Percentiles rank a stretch among this genome's conserved stretches.
phyloP scores from a whole-genome alignment of 2,888 invertebrate species.

The Polymixis lichenea region DNA sequence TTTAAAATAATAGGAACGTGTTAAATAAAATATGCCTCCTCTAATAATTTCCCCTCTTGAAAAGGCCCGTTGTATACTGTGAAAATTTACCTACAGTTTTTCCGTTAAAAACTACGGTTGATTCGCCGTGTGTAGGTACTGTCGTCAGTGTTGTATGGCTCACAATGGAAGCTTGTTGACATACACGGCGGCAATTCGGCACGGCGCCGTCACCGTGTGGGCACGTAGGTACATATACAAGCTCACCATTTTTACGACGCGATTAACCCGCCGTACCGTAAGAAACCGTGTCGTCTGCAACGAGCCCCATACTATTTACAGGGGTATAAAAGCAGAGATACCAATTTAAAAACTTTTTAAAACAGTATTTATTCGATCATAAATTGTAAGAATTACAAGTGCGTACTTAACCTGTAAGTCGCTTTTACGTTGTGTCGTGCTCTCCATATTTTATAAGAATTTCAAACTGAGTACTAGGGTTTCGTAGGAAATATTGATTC shows the following conservation, averaged over 20 bases:
- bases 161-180: not conserved
- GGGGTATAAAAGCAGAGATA: not conserved
- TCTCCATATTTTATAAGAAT: slow-evolving; percentile 27
- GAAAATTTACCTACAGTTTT: not conserved
- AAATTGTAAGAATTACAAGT: slow-evolving; percentile 43
- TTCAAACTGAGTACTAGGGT: slow-evolving; percentile 17
- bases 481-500: not conserved
- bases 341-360: slow-evolving; percentile 22
- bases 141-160: not conserved
- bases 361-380: slow-evolving; percentile 34
- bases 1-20: not conserved
- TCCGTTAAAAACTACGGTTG: not conserved
- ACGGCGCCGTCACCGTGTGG: not conserved
- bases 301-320: not conserved
- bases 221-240: no score
- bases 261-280: not conserved
- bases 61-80: not conserved
- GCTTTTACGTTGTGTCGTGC: slow-evolving; percentile 18
- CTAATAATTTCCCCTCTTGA: not conserved
- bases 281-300: not conserved
- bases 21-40: not conserved
- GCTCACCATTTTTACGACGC: not conserved
- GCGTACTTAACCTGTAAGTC: slow-evolving; percentile 38
- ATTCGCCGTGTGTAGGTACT: not conserved
- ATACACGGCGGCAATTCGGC: not conserved